Percentiles rank a stretch among this genome's conserved stretches.
phyloP scores from a whole-genome alignment of 1,140 invertebrate species.

The Drepana arcuata region DNA sequence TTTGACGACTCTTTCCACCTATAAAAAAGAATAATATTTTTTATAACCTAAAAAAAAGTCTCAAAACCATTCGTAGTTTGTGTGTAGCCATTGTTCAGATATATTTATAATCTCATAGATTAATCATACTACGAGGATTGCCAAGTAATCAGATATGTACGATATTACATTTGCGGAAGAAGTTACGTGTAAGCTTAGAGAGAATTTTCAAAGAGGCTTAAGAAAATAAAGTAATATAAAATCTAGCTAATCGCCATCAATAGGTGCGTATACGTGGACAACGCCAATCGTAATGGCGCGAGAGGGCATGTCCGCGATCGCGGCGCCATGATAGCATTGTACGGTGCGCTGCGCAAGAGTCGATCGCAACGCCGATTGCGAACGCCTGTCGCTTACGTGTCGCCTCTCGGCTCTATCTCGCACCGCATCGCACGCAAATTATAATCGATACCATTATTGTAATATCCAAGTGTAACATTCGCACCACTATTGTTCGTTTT shows the following conservation, averaged over 20 bases:
- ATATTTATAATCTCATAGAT: too few species aligned
- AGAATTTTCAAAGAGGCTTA: constrained; percentile 9
- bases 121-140: too few species aligned
- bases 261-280: constrained; percentile 41
- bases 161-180: too few species aligned
- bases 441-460: constrained; percentile 71
- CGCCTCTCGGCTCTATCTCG: constrained; percentile 51
- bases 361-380: constrained; percentile 60
- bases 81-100: too few species aligned
- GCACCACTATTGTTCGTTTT: constrained; percentile 58
- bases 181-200: too few species aligned
- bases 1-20: too few species aligned
- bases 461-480: constrained; percentile 60
- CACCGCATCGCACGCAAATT: constrained; percentile 66
- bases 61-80: too few species aligned
- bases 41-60: too few species aligned
- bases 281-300: constrained; percentile 61
- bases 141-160: too few species aligned
- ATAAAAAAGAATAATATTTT: too few species aligned
- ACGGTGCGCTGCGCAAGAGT: constrained; percentile 39
- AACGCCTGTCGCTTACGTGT: constrained; percentile 62
- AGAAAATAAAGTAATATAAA: constrained; percentile 10
- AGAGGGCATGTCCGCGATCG: constrained; percentile 57
- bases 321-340: constrained; percentile 62
- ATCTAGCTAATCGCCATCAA: constrained; percentile 45